Base-by-base conservation (phyloP, 1,140 invertebrate species). In the Pseudomyrmex dendroicus region DNA sequence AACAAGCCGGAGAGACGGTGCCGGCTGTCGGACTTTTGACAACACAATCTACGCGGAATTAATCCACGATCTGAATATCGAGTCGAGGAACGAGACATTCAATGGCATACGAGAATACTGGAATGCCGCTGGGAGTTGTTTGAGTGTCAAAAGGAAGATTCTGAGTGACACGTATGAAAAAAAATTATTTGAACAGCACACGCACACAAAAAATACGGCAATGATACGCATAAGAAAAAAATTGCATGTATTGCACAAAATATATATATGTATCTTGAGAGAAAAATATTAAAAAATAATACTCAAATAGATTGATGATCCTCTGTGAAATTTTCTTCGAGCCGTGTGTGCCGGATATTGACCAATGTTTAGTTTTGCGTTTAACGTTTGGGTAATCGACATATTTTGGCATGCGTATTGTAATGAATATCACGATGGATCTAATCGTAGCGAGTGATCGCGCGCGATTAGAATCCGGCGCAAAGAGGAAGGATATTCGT, bases 21-120 rank as follows among this genome's bases (percentile, higher is more conserved):
- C 87, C 88, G 86, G 90, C 91, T 92, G 92, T 92, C 92, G 89
- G 63, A 83, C 77, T 84, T 90, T 90, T 92, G 92, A 93, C 92
- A 92, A 93, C 87, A 92, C 91, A 92, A 93, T 93, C 90, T 90
- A 84, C 74, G 74, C 2, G 44, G 76, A 62, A 85, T 89, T 89
- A 89, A 89, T 88, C 83, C 87, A 74, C 64, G 80, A 72, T 64
- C 82, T 57, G 88, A 82, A 89, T 89, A 82, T 89, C 76, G 74
- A 73, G 59, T 44, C 57, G 20, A 59, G 48, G 20, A 10, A 1
- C n/a, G 13, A 57, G 50, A 67, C 50, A 66, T 70, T 80, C 76
- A 70, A 78, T 63, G 35, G 62, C 44, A 13, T 2, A 74, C 54
- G 54, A 44, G 44, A 57, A 35, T 22, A 67, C 62, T 77, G 62